phyloP scores from a whole-genome alignment of 2,888 invertebrate genomes.

The Oscheius sp. region DNA sequence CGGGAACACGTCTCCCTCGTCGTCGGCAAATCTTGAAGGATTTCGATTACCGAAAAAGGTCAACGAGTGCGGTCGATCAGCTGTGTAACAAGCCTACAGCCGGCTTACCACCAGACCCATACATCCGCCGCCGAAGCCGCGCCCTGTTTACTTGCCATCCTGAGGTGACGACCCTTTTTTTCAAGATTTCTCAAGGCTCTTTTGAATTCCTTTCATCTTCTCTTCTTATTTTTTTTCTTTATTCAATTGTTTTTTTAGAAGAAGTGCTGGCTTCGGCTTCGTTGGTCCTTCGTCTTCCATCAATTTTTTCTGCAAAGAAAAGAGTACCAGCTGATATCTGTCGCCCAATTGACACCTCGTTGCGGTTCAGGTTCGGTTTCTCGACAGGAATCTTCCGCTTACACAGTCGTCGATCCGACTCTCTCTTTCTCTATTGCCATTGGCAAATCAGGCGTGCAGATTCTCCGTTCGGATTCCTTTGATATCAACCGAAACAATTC shows the following conservation, averaged over 20 bases:
- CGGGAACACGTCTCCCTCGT: conserved; percentile 1
- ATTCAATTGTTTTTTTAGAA: not conserved
- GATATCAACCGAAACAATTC: too few relatives aligned
- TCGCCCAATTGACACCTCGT: too few relatives aligned
- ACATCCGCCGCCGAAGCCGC: not conserved
- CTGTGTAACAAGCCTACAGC: conserved; percentile 1
- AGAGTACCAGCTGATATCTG: too few relatives aligned
- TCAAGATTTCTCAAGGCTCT: not conserved
- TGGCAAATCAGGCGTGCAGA: too few relatives aligned
- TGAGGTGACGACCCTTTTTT: not conserved
- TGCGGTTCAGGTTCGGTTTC: conserved; percentile 23
- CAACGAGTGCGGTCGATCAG: not conserved
- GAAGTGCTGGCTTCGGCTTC: not conserved
- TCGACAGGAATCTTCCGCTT: conserved; percentile 25
- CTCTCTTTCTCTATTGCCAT: too few relatives aligned
- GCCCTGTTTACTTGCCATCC: not conserved
- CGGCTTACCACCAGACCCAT: not conserved
- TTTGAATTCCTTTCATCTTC: not conserved
- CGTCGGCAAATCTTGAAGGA: not conserved
- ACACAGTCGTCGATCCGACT: not conserved
- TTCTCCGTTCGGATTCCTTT: too few relatives aligned
- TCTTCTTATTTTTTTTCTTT: not conserved
- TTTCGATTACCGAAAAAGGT: conserved; percentile 5
- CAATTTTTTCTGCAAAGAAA: not conserved
- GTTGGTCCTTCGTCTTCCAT: not conserved